Conservation (phyloP, 1,140 invertebrate genomes). For the Brachionus sp. region DNA sequence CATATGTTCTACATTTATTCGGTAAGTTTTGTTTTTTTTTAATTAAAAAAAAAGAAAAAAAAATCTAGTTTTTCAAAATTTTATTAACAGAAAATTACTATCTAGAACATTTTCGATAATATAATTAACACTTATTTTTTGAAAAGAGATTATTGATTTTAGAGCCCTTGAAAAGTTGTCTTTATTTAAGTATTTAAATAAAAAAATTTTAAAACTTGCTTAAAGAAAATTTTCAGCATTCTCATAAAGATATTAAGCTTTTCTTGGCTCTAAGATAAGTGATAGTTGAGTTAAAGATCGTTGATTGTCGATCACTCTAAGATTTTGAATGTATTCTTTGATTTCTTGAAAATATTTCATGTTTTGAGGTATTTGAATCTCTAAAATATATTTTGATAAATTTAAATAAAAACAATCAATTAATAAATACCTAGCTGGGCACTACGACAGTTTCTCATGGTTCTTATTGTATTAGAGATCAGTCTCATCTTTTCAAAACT, state of each 20-base stretch:
- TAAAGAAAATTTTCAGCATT: too few species aligned
- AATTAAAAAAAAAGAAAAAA: too few species aligned
- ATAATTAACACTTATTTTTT: too few species aligned
- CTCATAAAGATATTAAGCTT: neutral
- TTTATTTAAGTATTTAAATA: too few species aligned
- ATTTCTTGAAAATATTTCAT: constrained; percentile 47
- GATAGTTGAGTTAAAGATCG: constrained; percentile 70
- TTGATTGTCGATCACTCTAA: constrained; percentile 75
- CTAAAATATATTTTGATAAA: constrained; percentile 45
- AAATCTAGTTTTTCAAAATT: too few species aligned
- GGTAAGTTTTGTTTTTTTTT: too few species aligned
- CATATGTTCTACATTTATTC: too few species aligned
- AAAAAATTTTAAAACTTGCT: too few species aligned
- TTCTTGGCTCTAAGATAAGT: constrained; percentile 61
- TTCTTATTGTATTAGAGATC: constrained; percentile 76
- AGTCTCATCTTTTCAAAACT: constrained; percentile 91
- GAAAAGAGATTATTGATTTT: too few species aligned
- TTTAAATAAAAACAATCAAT: neutral
- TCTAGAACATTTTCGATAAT: too few species aligned
- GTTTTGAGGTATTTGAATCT: constrained; percentile 21
- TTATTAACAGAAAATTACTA: too few species aligned
- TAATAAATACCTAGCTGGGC: constrained; percentile 49
- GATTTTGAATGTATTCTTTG: constrained; percentile 56
- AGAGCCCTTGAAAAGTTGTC: too few species aligned
- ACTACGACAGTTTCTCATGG: constrained; percentile 71